A percentile compares a stretch with the other conserved stretches of the same genome.
Evolutionary conservation across 2,797 vertebrate species (phyloP).

Genomic region (Megalops cyprinoides): DNA sequence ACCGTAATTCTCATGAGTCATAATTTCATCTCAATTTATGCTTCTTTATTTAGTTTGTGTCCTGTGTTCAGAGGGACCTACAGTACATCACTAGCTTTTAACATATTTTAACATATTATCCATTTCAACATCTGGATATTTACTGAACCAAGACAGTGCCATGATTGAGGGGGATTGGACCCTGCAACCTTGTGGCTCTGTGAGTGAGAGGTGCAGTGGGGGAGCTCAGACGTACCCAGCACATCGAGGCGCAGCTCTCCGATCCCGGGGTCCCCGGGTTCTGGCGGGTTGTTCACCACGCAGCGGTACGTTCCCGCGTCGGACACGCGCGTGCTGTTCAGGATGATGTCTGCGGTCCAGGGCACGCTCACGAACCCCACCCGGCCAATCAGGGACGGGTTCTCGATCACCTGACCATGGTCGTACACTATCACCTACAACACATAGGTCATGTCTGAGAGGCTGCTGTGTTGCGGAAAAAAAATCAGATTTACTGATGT

Average conservation of each 20-base stretch:
- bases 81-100: no score
- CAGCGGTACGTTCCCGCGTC: slow-evolving; percentile 82
- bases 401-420: slow-evolving; percentile 78
- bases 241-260: slow-evolving; percentile 75
- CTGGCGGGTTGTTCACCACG: slow-evolving; percentile 82
- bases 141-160: no score
- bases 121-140: no score
- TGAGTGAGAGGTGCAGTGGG: not conserved
- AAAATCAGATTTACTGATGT: not conserved
- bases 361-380: slow-evolving; percentile 75
- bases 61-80: no score
- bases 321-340: slow-evolving; percentile 72
- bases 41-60: no score
- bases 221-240: slow-evolving; percentile 61
- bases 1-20: no score
- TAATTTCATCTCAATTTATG: no score
- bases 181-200: not conserved
- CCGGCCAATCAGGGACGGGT: slow-evolving; percentile 72
- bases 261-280: slow-evolving; percentile 70
- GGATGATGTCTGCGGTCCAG: slow-evolving; percentile 75
- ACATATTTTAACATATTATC: no score
- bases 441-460: not conserved
- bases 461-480: not conserved
- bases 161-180: not conserved
- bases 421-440: slow-evolving; percentile 80